Conservation (phyloP, 1,140 invertebrate genomes). For the Sminthurinus signatus region DNA sequence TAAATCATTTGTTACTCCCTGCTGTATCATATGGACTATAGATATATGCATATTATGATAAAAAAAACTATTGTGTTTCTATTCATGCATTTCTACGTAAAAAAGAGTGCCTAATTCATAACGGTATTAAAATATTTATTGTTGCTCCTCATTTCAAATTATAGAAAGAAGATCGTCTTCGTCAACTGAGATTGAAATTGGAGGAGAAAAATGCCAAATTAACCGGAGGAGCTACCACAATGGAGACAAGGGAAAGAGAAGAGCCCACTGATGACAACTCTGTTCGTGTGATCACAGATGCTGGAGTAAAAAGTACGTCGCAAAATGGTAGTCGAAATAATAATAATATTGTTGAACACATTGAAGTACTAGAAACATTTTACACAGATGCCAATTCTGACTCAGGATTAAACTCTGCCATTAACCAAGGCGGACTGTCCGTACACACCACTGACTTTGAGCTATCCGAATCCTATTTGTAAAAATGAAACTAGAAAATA, state of each 20-base stretch:
- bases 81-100: no score
- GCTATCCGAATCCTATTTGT: conserved; percentile 80
- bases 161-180: conserved; percentile 85
- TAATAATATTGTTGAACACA: conserved; percentile 33
- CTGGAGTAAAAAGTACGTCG: conserved; percentile 43
- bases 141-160: conserved; percentile 30
- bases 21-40: no score
- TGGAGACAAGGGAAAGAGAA: background rate
- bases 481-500: no score
- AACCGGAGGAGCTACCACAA: background rate
- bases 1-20: no score
- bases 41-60: no score
- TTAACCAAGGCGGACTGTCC: conserved; percentile 61
- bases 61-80: background rate
- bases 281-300: conserved; percentile 31
- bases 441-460: conserved; percentile 74
- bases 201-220: conserved; percentile 60
- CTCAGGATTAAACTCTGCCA: conserved; percentile 62
- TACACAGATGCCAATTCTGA: conserved; percentile 53
- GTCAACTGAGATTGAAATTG: conserved; percentile 66
- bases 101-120: no score
- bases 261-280: background rate
- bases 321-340: conserved; percentile 45
- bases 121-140: no score
- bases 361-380: conserved; percentile 39